Evolutionary conservation across 2,113 vertebrate genomes (phyloP), one percentile per base, ranked within the genome.

Genomic region (Antechinus flavipes): DNA sequence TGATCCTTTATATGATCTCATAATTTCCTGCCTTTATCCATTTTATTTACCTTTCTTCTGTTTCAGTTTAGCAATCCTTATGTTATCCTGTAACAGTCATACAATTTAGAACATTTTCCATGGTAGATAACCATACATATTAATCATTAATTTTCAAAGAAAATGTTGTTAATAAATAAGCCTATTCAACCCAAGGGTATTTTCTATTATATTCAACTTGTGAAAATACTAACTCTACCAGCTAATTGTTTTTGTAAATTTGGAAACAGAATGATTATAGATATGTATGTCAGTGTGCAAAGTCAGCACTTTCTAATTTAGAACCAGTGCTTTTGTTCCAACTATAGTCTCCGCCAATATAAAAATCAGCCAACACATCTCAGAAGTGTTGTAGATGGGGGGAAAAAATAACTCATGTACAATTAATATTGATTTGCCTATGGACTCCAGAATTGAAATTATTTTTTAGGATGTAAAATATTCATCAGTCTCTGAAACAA

Each of bases 291-390:
- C 95, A 68, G 93, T 84, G 93, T 54, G 92, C 96, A 93, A 53
- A 94, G 91, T 98, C 96, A 98, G 97, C 97, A 98, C 89, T 97
- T 97, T 98, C 98, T 98, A 98, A 97, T 98, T 97, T 94, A 95
- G 95, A 95, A 96, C 95, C 93, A 58, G 95, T 94, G 84, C 96
- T 97, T 97, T 97, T 96, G 92, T 97, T 97, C 94, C 93, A 97
- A 97, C 93, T 92, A 94, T 96, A 98, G 97, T 97, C 96, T 97
- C 96, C 93, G 97, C 96, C 96, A 97, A 95, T 95, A 92, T 94
- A 94, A 56, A 61, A 49, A 92, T 93, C 76, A 95, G 96, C 95
- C 96, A 97, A 98, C 95, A 97, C 92, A 96, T 97, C 96, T 97
- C 53, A 25, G 96, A 98, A 98, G 96, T 95, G 96, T 94, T 97